Conservation (phyloP, 1,140 invertebrate genomes). For the Drosophila nikananu region DNA sequence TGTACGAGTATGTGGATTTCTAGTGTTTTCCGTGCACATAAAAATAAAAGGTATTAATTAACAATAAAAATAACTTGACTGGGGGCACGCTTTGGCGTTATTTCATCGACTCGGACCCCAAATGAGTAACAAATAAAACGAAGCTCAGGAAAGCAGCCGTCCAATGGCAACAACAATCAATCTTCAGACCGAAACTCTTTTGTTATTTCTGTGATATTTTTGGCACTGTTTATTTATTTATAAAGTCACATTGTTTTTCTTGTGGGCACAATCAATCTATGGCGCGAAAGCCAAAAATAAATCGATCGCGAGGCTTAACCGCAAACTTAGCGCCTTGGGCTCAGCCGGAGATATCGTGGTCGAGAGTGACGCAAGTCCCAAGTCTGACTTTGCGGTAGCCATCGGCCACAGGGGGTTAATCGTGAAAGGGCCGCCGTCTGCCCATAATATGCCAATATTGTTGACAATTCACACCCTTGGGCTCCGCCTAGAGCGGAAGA, state of each 20-base stretch:
- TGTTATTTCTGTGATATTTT: constrained; percentile 72
- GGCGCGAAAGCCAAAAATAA: constrained; percentile 74
- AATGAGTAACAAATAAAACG: constrained; percentile 41
- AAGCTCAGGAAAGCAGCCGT: constrained; percentile 44
- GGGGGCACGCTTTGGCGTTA: constrained; percentile 79
- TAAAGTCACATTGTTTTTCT: constrained; percentile 53
- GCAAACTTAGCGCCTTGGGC: constrained; percentile 58
- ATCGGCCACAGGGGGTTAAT: constrained; percentile 15
- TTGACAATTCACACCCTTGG: constrained; percentile 54
- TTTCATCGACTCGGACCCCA: constrained; percentile 55
- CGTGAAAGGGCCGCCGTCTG: constrained; percentile 43
- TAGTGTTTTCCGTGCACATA: constrained; percentile 58
- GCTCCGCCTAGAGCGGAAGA: constrained; percentile 43
- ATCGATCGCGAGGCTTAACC: constrained; percentile 31
- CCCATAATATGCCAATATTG: constrained; percentile 6
- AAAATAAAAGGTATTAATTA: constrained; percentile 81
- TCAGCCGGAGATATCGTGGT: constrained; percentile 57
- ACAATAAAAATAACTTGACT: constrained; percentile 80
- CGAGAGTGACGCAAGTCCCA: constrained; percentile 70
- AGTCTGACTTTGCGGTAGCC: constrained; percentile 32
- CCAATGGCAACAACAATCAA: constrained; percentile 55
- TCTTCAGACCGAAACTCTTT: constrained; percentile 62
- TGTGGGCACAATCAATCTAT: constrained; percentile 56
- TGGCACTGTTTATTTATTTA: constrained; percentile 75
- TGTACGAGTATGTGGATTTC: constrained; percentile 30